Evolutionary conservation across 2,113 vertebrate genomes (phyloP), one percentile per base, ranked within the genome.

Genomic region (Atherinomorus stipes): DNA sequence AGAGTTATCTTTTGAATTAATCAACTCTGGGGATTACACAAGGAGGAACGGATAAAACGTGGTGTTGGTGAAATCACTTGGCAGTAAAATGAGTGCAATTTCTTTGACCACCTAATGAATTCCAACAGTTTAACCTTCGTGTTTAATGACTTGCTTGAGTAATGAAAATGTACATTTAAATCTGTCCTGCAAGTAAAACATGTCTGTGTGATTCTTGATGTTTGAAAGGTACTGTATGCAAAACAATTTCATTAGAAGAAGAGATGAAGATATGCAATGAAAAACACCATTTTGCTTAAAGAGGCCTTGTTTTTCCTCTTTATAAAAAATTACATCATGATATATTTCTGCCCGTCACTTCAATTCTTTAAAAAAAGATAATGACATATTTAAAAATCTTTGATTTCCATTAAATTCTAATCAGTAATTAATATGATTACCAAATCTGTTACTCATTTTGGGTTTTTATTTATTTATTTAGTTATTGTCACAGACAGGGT

Each of bases 1-100:
- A 60, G 42, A 78, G 40, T 71, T 60, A 64, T 70, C 62, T 68
- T 75, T 70, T 73, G 47, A 81, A 81, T 78, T 51, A 83, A 89
- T 85, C 80, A 79, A 64, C 75, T 52, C 23, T 21, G 34, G 67
- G 78, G 73, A 81, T 90, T 81, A 80, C 45, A 54, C 21, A 13
- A 74, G 60, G 60, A 68, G 49, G 21, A 69, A 63, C 54, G 62
- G 69, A 63, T 72, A 59, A 62, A 71, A 64, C 56, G 71, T 50
- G 69, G 38, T 8, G 9, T 28, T 47, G 59, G 52, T 15, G 19
- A 67, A 66, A 80, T 77, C 6, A 85, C 69, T 73, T 69, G 57
- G 37, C 26, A 53, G 44, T 52, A 58, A 49, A 60, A 69, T 44
- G n/a, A 76, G 59, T 73, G 21, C 62, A 0, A 60, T 76, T 79